Base-by-base conservation (phyloP, 2,797 vertebrate genomes). In the Sylvia borin region DNA sequence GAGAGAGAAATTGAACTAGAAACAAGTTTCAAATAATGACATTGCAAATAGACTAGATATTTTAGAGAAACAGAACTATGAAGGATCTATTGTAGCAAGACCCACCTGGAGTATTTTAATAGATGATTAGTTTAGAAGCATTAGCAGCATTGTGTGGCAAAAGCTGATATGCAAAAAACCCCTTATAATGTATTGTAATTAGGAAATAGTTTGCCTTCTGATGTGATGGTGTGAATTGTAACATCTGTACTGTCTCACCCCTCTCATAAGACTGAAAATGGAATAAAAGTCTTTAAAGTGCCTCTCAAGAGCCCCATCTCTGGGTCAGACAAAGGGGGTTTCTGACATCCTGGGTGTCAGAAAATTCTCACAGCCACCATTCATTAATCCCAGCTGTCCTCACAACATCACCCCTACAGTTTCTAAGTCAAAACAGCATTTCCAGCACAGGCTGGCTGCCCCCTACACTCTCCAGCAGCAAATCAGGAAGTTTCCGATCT, bases 401-500 rank as follows among this genome's bases (percentile, higher is more conserved):
- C 57, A 40, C 40, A n/a, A 0, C 43, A 24, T 9, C 20, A n/a
- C 5, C 27, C 11, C 31, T 29, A 2, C 9, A 9, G 25, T 7
- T 70, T 16, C 67, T 42, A 54, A 66, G 36, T 20, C 70, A 65
- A 57, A 73, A 73, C 50, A 71, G 72, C 32, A 19, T 27, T 9
- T 3, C 0, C 1, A 70, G 31, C 16, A 9, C 0, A 21, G 25
- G 5, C 0, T 6, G 42, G 62, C 58, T 61, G 62, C 50, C 36
- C 53, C 1, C 0, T 2, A 5, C 1, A 3, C 24, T 24, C n/a
- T 21, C 19, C 72, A n/a, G 42, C 22, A 68, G 53, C 45, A 53
- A 54, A 40, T 72, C 75, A 24, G 36, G 17, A 80, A 42, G 40
- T 60, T 50, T 61, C 36, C 58, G 8, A 0, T 40, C 27, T 71